Base-by-base conservation (phyloP, 2,888 invertebrate species). In the Hirtodrosophila alboralis region DNA sequence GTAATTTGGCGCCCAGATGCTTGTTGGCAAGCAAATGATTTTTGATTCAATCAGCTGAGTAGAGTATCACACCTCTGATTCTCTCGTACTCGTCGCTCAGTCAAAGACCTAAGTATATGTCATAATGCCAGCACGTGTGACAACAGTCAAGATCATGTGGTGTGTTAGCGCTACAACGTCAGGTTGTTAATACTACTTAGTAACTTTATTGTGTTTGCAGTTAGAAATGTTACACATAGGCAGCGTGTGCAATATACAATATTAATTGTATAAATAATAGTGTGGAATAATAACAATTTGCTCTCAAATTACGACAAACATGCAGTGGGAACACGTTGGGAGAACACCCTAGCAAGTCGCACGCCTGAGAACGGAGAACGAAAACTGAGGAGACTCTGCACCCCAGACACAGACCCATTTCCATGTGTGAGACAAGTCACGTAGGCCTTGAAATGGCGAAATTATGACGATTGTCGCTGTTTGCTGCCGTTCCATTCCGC, bases 361-460 rank as follows among this genome's bases (percentile, higher is more conserved):
- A 30, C 27, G 30, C 14, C 14, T 1, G 41, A 41, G 13, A 26
- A n/a, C 41, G 43, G 41, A 41, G 13, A 26, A n/a, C 41, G 43
- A 21, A 14, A 43, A 57, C 36, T 31, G 33, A 9, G 43, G 51
- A 60, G 75, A 79, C 69, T 69, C 80, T 65, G 73, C 65, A 62
- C 75, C 74, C 70, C 28, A 53, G 43, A 54, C 41, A 38, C 63
- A 63, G 53, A 54, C 62, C 65, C 51, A 49, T 45, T 37, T 49
- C 41, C 75, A 53, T 69, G 62, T 77, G 85, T 85, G 81, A 85
- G 80, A 67, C 75, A 70, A 85, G 81, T 83, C 81, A 83, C 81
- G 81, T 83, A 83, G 81, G 81, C 81, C 86, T 85, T 85, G 85
- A 85, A 85, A 74, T 64, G 40, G 69, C 56, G 57, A 78, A 81